Conservation (phyloP, 2,797 vertebrate species). For the Siniperca undulata region DNA sequence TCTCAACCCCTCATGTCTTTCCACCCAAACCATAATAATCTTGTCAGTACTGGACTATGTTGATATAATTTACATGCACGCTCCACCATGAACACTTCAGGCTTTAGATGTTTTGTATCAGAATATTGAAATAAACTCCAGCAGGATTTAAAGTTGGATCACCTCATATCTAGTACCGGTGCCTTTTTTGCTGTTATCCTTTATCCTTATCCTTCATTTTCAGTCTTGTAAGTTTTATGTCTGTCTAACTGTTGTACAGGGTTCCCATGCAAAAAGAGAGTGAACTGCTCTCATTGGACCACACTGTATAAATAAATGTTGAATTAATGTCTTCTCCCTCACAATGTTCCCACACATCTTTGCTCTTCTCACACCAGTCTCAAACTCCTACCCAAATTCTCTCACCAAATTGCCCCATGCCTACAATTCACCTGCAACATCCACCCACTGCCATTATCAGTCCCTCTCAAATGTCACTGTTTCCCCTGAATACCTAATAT, state of each 20-base stretch:
- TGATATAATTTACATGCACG: background rate
- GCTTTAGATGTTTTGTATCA: background rate
- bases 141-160: too few species aligned
- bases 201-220: background rate
- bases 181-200: background rate
- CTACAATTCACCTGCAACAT: conserved; percentile 40
- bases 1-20: conserved; percentile 5
- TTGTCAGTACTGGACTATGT: background rate
- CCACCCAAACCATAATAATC: background rate
- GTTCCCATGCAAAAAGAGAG: background rate
- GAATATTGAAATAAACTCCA: too few species aligned
- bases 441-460: conserved; percentile 27
- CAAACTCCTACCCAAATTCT: conserved; percentile 1
- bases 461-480: conserved; percentile 48
- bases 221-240: background rate
- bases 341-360: conserved; percentile 18
- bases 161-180: too few species aligned
- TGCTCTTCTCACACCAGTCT: background rate
- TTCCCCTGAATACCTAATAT: conserved; percentile 35
- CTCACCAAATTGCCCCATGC: conserved; percentile 3
- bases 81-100: background rate
- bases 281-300: background rate
- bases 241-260: background rate
- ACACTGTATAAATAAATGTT: background rate
- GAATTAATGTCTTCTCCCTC: conserved; percentile 5